Conservation (phyloP, 1,140 invertebrate genomes). For the Drosophila mojavensis region DNA sequence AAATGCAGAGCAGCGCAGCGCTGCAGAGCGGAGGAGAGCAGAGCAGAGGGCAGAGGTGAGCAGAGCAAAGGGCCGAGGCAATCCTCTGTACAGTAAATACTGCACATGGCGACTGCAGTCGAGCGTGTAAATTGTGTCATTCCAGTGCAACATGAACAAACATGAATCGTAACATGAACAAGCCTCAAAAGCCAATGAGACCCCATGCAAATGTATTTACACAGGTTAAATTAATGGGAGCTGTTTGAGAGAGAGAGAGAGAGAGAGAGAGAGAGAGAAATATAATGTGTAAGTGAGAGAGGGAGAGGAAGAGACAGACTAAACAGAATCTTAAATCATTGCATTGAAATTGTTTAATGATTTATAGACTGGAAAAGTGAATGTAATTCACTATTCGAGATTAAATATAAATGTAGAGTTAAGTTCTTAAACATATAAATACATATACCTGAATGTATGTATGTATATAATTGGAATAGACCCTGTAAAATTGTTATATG, state of each 20-base stretch:
- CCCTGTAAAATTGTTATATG: too few relatives aligned
- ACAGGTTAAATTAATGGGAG: not conserved
- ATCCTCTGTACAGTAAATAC: slow-evolving; percentile 49
- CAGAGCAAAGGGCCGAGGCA: not conserved
- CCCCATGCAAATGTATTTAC: not conserved
- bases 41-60: not conserved
- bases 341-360: not conserved
- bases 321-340: not conserved
- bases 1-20: slow-evolving; percentile 48
- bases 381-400: not conserved
- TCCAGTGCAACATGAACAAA: slow-evolving; percentile 42
- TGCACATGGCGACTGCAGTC: slow-evolving; percentile 41
- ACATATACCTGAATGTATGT: too few relatives aligned
- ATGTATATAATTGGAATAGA: too few relatives aligned
- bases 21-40: not conserved
- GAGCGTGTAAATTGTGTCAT: slow-evolving; percentile 55
- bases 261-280: not conserved
- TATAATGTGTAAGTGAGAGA: not conserved
- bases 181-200: not conserved
- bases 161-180: slow-evolving; percentile 36
- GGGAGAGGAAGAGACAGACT: too few relatives aligned
- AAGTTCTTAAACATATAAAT: too few relatives aligned
- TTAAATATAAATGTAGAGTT: not conserved
- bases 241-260: not conserved
- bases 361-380: not conserved